phyloP scores from a whole-genome alignment of 2,888 invertebrate genomes.

The Iphiclides podalirius region DNA sequence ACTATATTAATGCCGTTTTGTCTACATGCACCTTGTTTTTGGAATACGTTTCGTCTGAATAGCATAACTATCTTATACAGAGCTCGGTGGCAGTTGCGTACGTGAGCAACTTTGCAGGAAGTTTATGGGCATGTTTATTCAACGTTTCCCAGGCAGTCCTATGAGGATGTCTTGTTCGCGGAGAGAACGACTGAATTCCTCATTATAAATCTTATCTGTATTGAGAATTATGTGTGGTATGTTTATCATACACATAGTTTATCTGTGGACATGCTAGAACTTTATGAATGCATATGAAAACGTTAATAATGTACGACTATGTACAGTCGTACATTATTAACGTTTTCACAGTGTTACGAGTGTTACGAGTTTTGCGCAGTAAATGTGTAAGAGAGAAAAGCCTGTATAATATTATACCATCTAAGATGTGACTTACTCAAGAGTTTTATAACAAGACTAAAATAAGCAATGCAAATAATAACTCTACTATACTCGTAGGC shows the following conservation, averaged over 20 bases:
- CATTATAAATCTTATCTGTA: constrained; percentile 1
- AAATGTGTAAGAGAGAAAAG: too few relatives aligned
- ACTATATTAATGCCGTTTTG: too few relatives aligned
- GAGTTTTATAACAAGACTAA: too few relatives aligned
- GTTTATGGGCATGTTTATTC: neutral
- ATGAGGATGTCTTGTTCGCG: constrained; percentile 1
- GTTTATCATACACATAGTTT: too few relatives aligned
- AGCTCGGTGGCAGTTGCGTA: neutral
- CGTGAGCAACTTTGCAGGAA: neutral
- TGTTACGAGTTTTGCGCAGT: too few relatives aligned
- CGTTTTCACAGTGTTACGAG: too few relatives aligned
- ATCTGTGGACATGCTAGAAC: neutral
- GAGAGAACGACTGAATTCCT: constrained; percentile 1
- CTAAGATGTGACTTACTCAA: too few relatives aligned
- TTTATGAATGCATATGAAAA: neutral
- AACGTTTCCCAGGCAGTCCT: neutral
- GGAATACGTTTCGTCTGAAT: neutral
- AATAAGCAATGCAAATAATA: too few relatives aligned
- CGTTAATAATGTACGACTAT: neutral
- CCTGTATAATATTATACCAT: too few relatives aligned
- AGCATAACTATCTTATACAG: neutral
- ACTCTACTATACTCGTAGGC: too few relatives aligned
- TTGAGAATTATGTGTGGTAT: neutral
- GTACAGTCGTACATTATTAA: too few relatives aligned
- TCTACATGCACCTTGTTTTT: too few relatives aligned